Conservation (phyloP, 1,140 invertebrate genomes). For the Trinorchestia longiramus region DNA sequence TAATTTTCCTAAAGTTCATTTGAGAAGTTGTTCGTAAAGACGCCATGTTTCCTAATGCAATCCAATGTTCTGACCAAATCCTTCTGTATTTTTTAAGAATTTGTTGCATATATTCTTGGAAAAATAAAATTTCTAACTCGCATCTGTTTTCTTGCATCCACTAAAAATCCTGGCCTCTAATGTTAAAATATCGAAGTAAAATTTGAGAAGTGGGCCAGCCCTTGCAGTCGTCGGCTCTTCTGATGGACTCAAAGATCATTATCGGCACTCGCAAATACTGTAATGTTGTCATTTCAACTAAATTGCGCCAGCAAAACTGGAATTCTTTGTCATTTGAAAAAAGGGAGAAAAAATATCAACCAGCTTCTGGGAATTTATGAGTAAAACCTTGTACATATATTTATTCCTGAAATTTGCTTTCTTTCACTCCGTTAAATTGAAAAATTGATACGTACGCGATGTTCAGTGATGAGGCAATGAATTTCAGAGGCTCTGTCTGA, state of each 20-base stretch:
- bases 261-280: background rate
- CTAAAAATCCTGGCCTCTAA: background rate
- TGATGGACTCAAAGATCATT: background rate
- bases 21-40: background rate
- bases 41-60: background rate
- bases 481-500: background rate
- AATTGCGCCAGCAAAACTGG: background rate
- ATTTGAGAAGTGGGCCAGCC: background rate
- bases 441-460: background rate
- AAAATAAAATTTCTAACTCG: background rate
- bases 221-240: background rate
- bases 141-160: constrained; percentile 7
- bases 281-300: background rate
- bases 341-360: background rate
- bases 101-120: constrained; percentile 1
- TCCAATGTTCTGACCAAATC: background rate
- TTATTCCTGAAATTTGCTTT: background rate
- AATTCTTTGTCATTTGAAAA: background rate
- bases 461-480: background rate
- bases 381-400: background rate
- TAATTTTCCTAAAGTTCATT: background rate
- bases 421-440: background rate
- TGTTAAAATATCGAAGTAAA: background rate
- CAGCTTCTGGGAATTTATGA: background rate
- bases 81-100: background rate